Evolutionary conservation across 2,888 invertebrate species (phyloP).

Genomic region (Folsomia candida): DNA sequence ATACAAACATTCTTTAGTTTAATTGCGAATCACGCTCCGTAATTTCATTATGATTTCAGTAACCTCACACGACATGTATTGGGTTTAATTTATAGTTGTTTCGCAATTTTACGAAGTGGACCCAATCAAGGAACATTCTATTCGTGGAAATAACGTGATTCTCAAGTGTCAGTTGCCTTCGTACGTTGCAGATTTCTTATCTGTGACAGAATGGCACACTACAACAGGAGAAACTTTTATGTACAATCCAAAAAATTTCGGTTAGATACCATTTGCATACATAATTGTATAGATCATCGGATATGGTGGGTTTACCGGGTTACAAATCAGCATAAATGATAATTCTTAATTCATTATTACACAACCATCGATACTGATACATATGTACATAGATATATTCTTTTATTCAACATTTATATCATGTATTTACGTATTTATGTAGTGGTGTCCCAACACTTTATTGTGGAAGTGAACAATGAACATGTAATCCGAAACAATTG

Average conservation of each 20-base stretch:
- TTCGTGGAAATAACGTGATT: slow-evolving; percentile 83
- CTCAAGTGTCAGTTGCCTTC: slow-evolving; percentile 83
- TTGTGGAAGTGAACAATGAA: slow-evolving; percentile 85
- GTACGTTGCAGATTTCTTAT: slow-evolving; percentile 88
- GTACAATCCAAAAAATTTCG: slow-evolving; percentile 43
- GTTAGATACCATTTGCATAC: slow-evolving; percentile 23
- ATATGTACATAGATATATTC: slow-evolving; percentile 3
- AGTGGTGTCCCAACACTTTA: slow-evolving; percentile 87
- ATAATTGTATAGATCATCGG: slow-evolving; percentile 24
- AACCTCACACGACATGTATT: slow-evolving; percentile 9
- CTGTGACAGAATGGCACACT: slow-evolving; percentile 59
- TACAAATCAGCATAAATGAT: slow-evolving; percentile 67
- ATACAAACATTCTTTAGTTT: too few species aligned
- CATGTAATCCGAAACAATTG: slow-evolving; percentile 85
- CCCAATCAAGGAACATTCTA: slow-evolving; percentile 84
- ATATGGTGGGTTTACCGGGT: slow-evolving; percentile 30
- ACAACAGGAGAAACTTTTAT: slow-evolving; percentile 47
- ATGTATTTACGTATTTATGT: too few species aligned
- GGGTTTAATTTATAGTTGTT: slow-evolving; percentile 62
- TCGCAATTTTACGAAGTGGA: slow-evolving; percentile 78
- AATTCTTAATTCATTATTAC: too few species aligned
- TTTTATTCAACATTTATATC: too few species aligned
- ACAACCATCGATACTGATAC: too few species aligned
- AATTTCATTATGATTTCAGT: too few species aligned
- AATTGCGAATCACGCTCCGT: too few species aligned